Evolutionary conservation across 2,797 vertebrate genomes (phyloP).

Genomic region (Enteromius thamalakanensis): DNA sequence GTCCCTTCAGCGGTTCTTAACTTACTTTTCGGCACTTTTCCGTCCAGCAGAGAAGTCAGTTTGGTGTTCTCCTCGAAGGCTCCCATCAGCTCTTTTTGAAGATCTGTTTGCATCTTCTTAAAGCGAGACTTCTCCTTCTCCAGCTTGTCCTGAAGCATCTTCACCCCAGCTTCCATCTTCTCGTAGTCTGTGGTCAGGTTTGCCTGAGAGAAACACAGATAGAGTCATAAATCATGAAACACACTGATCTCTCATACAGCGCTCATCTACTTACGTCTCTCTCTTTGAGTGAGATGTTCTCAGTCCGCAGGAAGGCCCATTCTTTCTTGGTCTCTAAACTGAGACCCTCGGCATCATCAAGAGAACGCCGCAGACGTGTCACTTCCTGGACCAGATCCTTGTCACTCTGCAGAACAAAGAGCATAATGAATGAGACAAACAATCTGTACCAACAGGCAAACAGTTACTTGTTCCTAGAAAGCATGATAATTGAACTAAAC

Average conservation of each 20-base stretch:
- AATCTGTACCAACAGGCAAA: no score
- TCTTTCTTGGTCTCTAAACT: slow-evolving; percentile 89
- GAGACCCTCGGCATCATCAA: slow-evolving; percentile 84
- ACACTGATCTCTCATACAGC: not conserved
- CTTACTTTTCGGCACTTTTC: slow-evolving; percentile 88
- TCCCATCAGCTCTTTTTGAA: slow-evolving; percentile 75
- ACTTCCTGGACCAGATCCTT: slow-evolving; percentile 82
- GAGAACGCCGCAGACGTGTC: slow-evolving; percentile 80
- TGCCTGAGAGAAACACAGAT: slow-evolving; percentile 55
- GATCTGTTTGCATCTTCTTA: slow-evolving; percentile 74
- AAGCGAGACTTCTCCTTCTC: slow-evolving; percentile 67
- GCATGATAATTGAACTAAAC: not conserved
- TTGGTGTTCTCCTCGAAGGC: slow-evolving; percentile 86
- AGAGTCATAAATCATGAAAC: not conserved
- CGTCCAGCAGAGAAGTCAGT: slow-evolving; percentile 80
- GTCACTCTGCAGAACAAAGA: slow-evolving; percentile 70
- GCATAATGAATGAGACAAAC: not conserved
- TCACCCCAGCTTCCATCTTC: slow-evolving; percentile 69
- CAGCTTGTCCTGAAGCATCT: slow-evolving; percentile 63
- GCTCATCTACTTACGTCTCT: slow-evolving; percentile 72
- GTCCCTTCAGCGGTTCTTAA: not conserved
- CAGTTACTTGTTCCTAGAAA: not conserved
- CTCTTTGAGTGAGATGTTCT: slow-evolving; percentile 84
- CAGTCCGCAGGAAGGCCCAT: slow-evolving; percentile 86
- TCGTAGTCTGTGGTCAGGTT: slow-evolving; percentile 59